Base-by-base conservation (phyloP, 2,888 invertebrate genomes). In the Coremacera marginata region DNA sequence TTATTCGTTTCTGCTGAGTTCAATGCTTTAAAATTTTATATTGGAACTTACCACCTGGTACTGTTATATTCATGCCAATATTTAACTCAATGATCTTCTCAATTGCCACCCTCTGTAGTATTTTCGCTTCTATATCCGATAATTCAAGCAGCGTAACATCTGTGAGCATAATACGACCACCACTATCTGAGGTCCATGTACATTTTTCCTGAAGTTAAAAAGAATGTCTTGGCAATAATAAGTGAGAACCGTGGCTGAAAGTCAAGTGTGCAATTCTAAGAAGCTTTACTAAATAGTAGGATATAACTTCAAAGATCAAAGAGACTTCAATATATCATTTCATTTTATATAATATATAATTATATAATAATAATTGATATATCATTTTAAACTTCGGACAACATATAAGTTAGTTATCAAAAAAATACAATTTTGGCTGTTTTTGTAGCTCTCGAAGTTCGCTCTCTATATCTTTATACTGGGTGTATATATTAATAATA, bases 81-180 rank as follows among this genome's bases (percentile, higher is more conserved):
- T 96, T 95, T 84, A 96, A 91, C 83, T 95, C 95, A 88, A 95
- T 95, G 77, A 98, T 92, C 88, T 96, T 94, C 27, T 95, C 95
- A 49, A 96, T 91, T 0, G 97, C 96, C 68, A 98, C 94, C 86
- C 95, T 94, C 90, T 95, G 95, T 79, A 98, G 91, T 73, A 95
- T 93, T 81, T 94, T 91, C 68, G 93, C 90, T 89, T 95, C 95
- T 57, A 94, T 90, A 79, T 95, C 94, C 16, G 93, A 92, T 77
- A 96, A 90, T 78, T 92, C 91, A 77, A 94, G 91, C 76, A 95
- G 88, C 75, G 91, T 91, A 16, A 93, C 92, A 80, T 94, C 93
- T 75, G 91, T 90, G 80, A 95, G 89, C 55, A 91, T 90, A 71
- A 94, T 92, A 74, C 92, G 91, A 75, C 92, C 91, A 73, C 92